A percentile compares a stretch with the other conserved stretches of the same genome.
These are phyloP conservation scores for Otis tarda DNA, from an alignment of 2,113 vertebrate species.

Conservation along the genomic window DNA sequence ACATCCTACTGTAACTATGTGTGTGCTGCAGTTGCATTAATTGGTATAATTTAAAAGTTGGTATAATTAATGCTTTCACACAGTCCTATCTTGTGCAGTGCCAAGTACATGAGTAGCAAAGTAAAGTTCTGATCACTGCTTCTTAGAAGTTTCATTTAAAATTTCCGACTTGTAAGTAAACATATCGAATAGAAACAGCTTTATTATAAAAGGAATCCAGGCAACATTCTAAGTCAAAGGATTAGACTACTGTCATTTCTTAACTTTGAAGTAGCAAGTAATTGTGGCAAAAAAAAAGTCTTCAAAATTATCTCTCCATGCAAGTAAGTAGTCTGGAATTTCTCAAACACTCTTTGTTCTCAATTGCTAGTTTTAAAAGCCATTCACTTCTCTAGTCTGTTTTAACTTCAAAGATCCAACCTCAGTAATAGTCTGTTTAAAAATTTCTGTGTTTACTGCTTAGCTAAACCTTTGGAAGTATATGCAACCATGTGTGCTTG, in stretches of 20 bases:
- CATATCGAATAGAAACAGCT: not conserved
- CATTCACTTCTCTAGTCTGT: not conserved
- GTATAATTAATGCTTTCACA: not conserved
- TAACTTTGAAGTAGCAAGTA: not conserved
- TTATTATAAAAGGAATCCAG: not conserved
- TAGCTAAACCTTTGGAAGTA: constrained; percentile 18
- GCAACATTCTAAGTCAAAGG: not conserved
- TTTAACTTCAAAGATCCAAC: not conserved
- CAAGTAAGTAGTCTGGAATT: not conserved
- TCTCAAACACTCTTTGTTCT: not conserved
- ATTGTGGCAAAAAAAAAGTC: not conserved
- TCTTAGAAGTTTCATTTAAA: not conserved
- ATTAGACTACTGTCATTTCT: not conserved
- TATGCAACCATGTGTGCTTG: not conserved
- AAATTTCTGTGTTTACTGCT: not conserved
- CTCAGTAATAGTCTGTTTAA: not conserved
- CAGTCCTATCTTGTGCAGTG: not conserved
- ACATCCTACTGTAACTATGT: not conserved
- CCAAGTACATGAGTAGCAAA: not conserved
- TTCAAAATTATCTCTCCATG: not conserved
- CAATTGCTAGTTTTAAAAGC: constrained; percentile 1
- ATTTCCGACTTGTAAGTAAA: not conserved
- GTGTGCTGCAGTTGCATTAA: not conserved
- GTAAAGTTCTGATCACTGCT: not conserved
- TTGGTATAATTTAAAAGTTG: not conserved